These are phyloP conservation scores for Ashinkailepas kermadecensis DNA, from an alignment of 2,888 invertebrate genomes.

Conservation along the genomic window DNA sequence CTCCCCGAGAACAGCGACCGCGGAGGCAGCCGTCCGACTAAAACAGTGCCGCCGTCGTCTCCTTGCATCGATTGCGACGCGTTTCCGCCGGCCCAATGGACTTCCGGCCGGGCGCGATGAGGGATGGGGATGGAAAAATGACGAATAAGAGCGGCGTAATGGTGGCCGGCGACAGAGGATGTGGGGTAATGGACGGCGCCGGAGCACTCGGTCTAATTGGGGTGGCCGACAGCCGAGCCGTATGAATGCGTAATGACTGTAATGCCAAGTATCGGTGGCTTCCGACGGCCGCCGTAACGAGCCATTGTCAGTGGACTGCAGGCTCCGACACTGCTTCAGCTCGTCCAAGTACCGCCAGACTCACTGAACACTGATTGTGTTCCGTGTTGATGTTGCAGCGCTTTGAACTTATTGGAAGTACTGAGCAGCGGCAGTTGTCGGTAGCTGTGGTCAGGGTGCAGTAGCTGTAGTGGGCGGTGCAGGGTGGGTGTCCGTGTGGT, in stretches of 20 bases:
- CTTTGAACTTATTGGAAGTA: too few species aligned
- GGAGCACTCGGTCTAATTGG: slow-evolving; percentile 10
- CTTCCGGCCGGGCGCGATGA: slow-evolving; percentile 12
- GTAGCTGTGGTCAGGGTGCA: too few species aligned
- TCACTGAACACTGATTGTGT: too few species aligned
- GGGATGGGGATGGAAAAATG: slow-evolving; percentile 18
- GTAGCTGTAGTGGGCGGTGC: too few species aligned
- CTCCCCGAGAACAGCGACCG: neutral
- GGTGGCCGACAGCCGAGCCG: neutral
- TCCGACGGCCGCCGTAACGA: too few species aligned
- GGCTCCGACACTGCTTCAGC: too few species aligned
- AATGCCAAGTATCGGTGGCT: neutral
- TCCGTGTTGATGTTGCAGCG: too few species aligned
- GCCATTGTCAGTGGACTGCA: neutral
- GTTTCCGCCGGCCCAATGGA: neutral
- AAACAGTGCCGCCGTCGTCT: slow-evolving; percentile 14
- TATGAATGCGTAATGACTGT: slow-evolving; percentile 12
- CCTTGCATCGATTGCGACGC: slow-evolving; percentile 15
- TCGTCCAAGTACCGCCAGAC: too few species aligned
- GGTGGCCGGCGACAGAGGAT: neutral
- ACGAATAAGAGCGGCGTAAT: slow-evolving; percentile 12
- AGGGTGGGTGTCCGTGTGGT: too few species aligned
- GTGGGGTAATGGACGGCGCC: neutral
- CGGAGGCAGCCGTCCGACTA: neutral
- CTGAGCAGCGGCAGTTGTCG: too few species aligned